A percentile compares a stretch with the other conserved stretches of the same genome.
Conservation (phyloP, 2,113 vertebrate species). For the Stigmatopora nigra region DNA sequence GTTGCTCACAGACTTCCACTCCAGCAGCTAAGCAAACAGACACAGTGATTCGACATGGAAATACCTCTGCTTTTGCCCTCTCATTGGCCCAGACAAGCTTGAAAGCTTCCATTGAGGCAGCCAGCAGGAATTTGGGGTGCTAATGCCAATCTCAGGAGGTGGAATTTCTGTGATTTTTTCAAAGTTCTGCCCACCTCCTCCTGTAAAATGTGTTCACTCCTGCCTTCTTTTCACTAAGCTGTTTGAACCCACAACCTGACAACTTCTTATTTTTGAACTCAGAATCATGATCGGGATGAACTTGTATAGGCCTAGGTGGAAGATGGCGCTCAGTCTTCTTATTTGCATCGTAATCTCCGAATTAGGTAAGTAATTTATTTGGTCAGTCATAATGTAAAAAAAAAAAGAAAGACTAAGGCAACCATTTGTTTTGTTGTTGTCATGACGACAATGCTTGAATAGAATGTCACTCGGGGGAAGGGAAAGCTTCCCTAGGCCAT, state of each 20-base stretch:
- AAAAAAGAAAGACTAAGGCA: background rate
- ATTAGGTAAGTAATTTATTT: slow-evolving; percentile 64
- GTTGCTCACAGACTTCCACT: slow-evolving; percentile 40
- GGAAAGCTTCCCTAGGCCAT: background rate
- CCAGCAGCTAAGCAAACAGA: slow-evolving; percentile 69
- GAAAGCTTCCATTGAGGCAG: slow-evolving; percentile 66
- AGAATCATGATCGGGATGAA: slow-evolving; percentile 36
- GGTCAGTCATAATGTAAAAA: slow-evolving; percentile 9
- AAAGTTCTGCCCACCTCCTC: slow-evolving; percentile 38
- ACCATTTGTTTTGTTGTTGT: background rate
- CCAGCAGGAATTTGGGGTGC: slow-evolving; percentile 57
- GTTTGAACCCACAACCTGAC: slow-evolving; percentile 23
- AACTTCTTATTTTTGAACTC: slow-evolving; percentile 13
- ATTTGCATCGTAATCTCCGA: slow-evolving; percentile 58
- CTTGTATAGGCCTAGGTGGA: slow-evolving; percentile 45
- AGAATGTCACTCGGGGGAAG: background rate
- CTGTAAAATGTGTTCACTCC: background rate
- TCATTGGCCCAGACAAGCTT: slow-evolving; percentile 55
- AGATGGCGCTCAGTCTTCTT: slow-evolving; percentile 48
- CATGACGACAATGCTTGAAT: background rate
- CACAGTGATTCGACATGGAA: slow-evolving; percentile 45
- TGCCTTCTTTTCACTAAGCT: slow-evolving; percentile 26
- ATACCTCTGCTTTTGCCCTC: slow-evolving; percentile 36
- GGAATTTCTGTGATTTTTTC: slow-evolving; percentile 61
- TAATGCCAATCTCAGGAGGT: slow-evolving; percentile 44